Percentiles rank a stretch among this genome's conserved stretches.
Conservation (phyloP, 2,888 invertebrate genomes). For the Zootermopsis nevadensis region DNA sequence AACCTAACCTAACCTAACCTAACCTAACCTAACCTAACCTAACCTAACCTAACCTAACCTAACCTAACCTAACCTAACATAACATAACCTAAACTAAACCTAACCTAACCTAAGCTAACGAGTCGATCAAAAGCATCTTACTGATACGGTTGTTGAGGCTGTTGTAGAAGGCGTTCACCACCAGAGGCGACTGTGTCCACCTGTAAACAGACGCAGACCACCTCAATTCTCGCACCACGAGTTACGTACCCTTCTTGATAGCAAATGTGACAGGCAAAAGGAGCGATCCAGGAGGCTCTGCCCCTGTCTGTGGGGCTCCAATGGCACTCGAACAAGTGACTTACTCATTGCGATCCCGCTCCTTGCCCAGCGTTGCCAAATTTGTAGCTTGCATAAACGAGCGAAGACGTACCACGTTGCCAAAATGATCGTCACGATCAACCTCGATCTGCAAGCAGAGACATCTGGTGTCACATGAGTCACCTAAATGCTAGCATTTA, state of each 20-base stretch:
- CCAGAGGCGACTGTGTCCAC: constrained; percentile 62
- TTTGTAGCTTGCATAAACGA: constrained; percentile 52
- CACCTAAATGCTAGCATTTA: too few species aligned
- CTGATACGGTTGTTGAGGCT: constrained; percentile 65
- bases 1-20: too few species aligned
- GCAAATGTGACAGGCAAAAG: too few species aligned
- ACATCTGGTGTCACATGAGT: too few species aligned
- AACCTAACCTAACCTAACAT: too few species aligned
- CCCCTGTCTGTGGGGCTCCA: constrained; percentile 55
- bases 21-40: too few species aligned
- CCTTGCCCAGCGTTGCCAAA: constrained; percentile 53
- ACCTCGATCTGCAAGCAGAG: constrained; percentile 21
- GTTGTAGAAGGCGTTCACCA: constrained; percentile 75
- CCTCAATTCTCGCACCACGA: neutral
- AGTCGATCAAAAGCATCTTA: constrained; percentile 59
- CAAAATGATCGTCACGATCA: constrained; percentile 54
- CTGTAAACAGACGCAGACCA: constrained; percentile 21
- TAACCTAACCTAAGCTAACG: too few species aligned
- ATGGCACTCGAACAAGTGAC: constrained; percentile 25
- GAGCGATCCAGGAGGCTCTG: constrained; percentile 52
- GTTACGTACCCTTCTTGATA: too few species aligned
- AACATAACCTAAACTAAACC: too few species aligned
- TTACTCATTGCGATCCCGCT: constrained; percentile 55
- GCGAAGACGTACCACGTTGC: constrained; percentile 56
- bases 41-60: too few species aligned